Evolutionary conservation across 2,888 invertebrate genomes (phyloP).

Genomic region (Mamestra brassicae): DNA sequence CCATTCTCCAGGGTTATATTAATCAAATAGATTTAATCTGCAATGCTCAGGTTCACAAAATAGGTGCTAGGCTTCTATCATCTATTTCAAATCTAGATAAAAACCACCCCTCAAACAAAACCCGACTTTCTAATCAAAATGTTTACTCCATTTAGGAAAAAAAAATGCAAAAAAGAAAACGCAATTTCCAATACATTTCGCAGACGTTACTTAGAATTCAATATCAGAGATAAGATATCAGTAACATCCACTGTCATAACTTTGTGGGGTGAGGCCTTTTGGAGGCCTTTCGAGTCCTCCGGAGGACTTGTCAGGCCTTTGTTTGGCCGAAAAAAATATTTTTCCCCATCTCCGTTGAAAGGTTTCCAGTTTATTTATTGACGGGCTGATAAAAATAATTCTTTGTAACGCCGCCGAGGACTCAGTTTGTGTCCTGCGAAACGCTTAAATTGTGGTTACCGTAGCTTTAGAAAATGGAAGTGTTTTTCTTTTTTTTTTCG

Average conservation of each 20-base stretch:
- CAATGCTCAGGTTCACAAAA: not conserved
- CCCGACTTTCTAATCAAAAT: conserved; percentile 30
- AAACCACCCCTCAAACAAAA: not conserved
- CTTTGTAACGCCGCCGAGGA: conserved; percentile 51
- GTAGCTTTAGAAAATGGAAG: conserved; percentile 33
- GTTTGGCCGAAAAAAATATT: conserved; percentile 66
- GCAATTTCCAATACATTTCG: conserved; percentile 64
- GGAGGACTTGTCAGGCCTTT: conserved; percentile 58
- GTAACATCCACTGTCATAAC: conserved; percentile 64
- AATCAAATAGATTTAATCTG: not conserved
- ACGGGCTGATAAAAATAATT: conserved; percentile 71
- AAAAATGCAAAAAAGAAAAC: conserved; percentile 33
- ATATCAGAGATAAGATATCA: conserved; percentile 68
- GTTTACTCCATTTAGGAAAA: conserved; percentile 12
- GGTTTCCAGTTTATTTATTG: conserved; percentile 72
- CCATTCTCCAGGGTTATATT: not conserved
- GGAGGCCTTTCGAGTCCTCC: conserved; percentile 41
- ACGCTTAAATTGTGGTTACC: conserved; percentile 57
- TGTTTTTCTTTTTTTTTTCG: conserved; percentile 36
- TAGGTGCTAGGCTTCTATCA: not conserved
- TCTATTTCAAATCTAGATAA: conserved; percentile 4
- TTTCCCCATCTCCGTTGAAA: conserved; percentile 64
- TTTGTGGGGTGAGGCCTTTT: conserved; percentile 43
- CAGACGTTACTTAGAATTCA: conserved; percentile 64
- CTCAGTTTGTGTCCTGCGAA: conserved; percentile 45